A percentile compares a stretch with the other conserved stretches of the same genome.
These are phyloP conservation scores for Gasterosteus nipponicus DNA, from an alignment of 2,113 vertebrate genomes.

Conservation along the genomic window DNA sequence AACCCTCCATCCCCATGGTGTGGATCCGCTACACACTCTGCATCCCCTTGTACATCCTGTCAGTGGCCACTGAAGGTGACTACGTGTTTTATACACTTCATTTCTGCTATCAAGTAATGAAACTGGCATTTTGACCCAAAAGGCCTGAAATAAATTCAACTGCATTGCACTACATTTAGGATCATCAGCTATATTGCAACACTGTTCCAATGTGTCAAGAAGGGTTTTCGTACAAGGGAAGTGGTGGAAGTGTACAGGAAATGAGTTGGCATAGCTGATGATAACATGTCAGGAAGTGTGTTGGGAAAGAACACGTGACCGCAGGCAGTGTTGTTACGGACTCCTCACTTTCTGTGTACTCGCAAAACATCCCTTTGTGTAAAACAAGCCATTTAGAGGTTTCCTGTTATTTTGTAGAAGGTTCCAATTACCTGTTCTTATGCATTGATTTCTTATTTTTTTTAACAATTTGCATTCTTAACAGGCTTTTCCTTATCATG, in stretches of 20 bases:
- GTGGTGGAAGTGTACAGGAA: constrained; percentile 54
- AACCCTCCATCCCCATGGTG: constrained; percentile 80
- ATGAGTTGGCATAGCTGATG: constrained; percentile 12
- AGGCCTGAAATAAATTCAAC: too few relatives aligned
- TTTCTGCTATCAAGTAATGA: neutral
- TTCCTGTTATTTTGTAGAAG: too few relatives aligned
- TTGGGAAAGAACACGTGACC: constrained; percentile 18
- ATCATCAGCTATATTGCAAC: neutral
- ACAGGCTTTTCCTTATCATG: neutral
- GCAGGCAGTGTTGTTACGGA: neutral
- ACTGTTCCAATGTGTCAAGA: neutral
- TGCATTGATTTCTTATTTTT: too few relatives aligned
- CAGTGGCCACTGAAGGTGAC: constrained; percentile 88
- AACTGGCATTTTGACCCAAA: neutral
- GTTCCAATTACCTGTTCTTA: too few relatives aligned
- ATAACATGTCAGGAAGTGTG: constrained; percentile 55
- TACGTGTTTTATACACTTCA: fast-evolving
- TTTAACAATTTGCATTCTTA: too few relatives aligned
- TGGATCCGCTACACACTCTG: constrained; percentile 89
- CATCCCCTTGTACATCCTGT: constrained; percentile 87
- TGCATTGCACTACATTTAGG: neutral
- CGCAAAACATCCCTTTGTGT: neutral
- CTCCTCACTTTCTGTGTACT: neutral
- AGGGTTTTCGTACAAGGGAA: constrained; percentile 6
- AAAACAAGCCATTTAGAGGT: too few relatives aligned